Percentiles rank a stretch among this genome's conserved stretches.
Evolutionary conservation across 37 sponge, comb jelly and placozoan genomes (phyloP).

Genomic region (Cladorhizidae sp.): DNA sequence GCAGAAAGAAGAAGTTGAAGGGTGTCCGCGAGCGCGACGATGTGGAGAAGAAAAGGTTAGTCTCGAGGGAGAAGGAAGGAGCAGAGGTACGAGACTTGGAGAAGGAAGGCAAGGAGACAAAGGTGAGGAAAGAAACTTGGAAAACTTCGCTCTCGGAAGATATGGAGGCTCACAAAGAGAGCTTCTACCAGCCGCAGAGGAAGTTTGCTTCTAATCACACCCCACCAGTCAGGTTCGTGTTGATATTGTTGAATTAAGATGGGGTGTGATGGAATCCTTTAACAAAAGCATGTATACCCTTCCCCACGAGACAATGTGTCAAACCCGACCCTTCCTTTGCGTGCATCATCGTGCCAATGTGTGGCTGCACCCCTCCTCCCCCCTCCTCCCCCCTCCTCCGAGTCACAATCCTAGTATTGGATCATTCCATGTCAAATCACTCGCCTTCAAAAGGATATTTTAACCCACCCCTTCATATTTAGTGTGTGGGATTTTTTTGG

Average conservation of each 20-base stretch:
- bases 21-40: not conserved
- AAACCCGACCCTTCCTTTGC: too few species aligned
- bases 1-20: not conserved
- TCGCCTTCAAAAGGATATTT: too few species aligned
- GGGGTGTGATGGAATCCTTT: not conserved
- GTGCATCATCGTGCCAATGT: too few species aligned
- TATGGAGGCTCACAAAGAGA: not conserved
- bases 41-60: not conserved
- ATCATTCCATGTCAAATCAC: too few species aligned
- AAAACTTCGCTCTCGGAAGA: not conserved
- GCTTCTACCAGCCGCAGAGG: conserved; percentile 22
- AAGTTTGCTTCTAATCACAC: conserved; percentile 36
- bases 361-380: too few species aligned
- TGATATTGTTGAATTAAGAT: not conserved
- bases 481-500: too few species aligned
- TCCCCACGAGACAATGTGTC: too few species aligned
- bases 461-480: too few species aligned
- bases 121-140: not conserved
- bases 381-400: too few species aligned
- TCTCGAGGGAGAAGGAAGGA: not conserved
- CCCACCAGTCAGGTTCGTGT: conserved; percentile 13
- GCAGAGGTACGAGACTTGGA: not conserved
- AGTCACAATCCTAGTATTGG: too few species aligned
- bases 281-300: not conserved
- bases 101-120: not conserved